A percentile compares a stretch with the other conserved stretches of the same genome.
These are phyloP conservation scores for Melanotaenia pygmaea DNA, from an alignment of 2,797 vertebrate genomes.

Conservation along the genomic window DNA sequence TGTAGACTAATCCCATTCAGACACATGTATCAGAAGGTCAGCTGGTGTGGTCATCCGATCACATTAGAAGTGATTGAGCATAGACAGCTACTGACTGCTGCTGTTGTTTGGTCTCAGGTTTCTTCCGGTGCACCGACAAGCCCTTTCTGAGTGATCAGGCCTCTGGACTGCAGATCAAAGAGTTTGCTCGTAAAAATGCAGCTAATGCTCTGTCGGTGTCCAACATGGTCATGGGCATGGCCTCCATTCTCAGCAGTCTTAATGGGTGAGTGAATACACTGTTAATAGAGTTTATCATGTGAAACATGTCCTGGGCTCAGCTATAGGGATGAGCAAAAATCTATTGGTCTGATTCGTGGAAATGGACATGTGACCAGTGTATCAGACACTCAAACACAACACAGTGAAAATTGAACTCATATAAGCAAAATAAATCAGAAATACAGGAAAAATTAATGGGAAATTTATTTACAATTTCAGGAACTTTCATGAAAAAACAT, in stretches of 20 bases:
- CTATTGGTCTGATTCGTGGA: background rate
- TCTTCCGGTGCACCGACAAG: slow-evolving; percentile 84
- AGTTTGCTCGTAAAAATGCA: slow-evolving; percentile 89
- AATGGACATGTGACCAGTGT: background rate
- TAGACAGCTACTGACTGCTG: slow-evolving; percentile 59
- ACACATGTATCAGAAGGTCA: slow-evolving; percentile 30
- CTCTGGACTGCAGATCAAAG: slow-evolving; percentile 76
- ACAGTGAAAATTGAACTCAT: background rate
- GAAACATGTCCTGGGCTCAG: background rate
- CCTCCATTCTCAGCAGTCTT: slow-evolving; percentile 91
- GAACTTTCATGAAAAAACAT: background rate
- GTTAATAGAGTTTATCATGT: slow-evolving; percentile 1
- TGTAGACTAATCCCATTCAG: slow-evolving; percentile 28
- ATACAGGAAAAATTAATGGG: background rate
- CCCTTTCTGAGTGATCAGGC: slow-evolving; percentile 78
- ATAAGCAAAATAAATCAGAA: slow-evolving; percentile 2
- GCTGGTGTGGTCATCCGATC: slow-evolving; percentile 28
- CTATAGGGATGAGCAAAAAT: background rate
- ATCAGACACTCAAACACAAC: rapidly evolving
- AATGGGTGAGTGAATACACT: slow-evolving; percentile 83
- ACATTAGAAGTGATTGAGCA: slow-evolving; percentile 25
- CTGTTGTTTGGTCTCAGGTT: slow-evolving; percentile 78
- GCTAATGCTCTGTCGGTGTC: slow-evolving; percentile 89
- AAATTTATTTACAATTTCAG: background rate
- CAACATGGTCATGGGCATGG: slow-evolving; percentile 91